A percentile compares a stretch with the other conserved stretches of the same genome.
Evolutionary conservation across 2,797 vertebrate genomes (phyloP).

Genomic region (Choloepus didactylus): DNA sequence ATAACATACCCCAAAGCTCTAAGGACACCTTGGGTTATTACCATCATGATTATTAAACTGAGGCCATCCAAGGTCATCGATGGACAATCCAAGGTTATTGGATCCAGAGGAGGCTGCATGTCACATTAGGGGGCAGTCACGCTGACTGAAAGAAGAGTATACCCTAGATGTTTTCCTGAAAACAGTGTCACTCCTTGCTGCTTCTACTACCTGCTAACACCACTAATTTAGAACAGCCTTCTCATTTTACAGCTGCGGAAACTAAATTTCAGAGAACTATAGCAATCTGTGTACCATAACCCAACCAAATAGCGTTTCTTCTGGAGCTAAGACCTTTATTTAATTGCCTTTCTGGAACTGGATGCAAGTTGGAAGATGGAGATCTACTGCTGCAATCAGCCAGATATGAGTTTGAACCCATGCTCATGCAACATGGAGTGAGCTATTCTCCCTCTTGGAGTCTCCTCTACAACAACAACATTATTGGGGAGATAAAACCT

Average conservation of each 20-base stretch:
- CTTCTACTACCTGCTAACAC: not conserved
- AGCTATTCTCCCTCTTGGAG: not conserved
- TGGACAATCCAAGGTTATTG: rapidly evolving
- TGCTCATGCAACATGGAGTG: not conserved
- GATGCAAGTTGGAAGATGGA: not conserved
- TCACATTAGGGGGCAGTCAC: not conserved
- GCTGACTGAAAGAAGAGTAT: not conserved
- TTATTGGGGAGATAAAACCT: not conserved
- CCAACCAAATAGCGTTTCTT: not conserved
- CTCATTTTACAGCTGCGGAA: not conserved
- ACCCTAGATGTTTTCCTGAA: not conserved
- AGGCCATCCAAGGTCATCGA: not conserved
- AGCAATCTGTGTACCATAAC: not conserved
- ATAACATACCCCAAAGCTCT: not conserved
- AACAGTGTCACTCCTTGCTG: rapidly evolving
- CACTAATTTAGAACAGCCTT: not conserved
- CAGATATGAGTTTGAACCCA: not conserved
- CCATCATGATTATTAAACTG: not conserved
- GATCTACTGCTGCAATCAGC: not conserved
- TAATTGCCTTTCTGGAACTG: not conserved
- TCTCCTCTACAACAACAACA: not conserved
- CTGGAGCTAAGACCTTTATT: not conserved
- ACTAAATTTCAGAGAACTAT: not conserved
- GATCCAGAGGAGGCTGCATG: not conserved
- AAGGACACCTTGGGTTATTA: not conserved